Percentiles rank a stretch among this genome's conserved stretches.
These are phyloP conservation scores for Sorex maritimensis DNA, from an alignment of 2,797 vertebrate genomes.

Conservation along the genomic window DNA sequence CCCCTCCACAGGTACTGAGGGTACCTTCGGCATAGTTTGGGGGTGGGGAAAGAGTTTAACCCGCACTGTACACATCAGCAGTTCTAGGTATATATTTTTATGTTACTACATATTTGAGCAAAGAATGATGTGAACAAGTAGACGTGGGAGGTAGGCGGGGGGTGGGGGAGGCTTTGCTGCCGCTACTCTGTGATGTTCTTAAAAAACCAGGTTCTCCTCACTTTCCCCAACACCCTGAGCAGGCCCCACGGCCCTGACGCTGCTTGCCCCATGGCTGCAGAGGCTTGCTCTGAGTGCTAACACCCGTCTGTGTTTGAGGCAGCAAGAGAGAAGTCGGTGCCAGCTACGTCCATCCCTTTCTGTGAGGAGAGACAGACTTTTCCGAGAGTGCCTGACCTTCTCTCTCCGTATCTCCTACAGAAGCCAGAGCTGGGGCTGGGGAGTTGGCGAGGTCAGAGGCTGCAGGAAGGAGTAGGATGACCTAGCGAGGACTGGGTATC, in stretches of 20 bases:
- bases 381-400: fast-evolving
- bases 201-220: no score
- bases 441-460: not conserved
- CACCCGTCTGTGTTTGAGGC: not conserved
- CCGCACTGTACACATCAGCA: fast-evolving
- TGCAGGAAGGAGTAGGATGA: fast-evolving
- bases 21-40: not conserved
- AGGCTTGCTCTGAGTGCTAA: no score
- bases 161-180: no score
- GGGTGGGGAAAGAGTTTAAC: not conserved
- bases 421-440: not conserved
- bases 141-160: no score
- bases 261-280: no score
- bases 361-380: not conserved
- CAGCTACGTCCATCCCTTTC: not conserved
- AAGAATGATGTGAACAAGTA: no score
- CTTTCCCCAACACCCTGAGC: no score
- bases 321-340: fast-evolving
- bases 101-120: fast-evolving
- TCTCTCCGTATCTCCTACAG: not conserved
- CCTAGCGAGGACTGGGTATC: fast-evolving
- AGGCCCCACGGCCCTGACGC: no score
- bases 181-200: no score
- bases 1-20: fast-evolving
- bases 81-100: fast-evolving